Base-by-base conservation (phyloP, 2,113 vertebrate genomes). In the Sander vitreus region DNA sequence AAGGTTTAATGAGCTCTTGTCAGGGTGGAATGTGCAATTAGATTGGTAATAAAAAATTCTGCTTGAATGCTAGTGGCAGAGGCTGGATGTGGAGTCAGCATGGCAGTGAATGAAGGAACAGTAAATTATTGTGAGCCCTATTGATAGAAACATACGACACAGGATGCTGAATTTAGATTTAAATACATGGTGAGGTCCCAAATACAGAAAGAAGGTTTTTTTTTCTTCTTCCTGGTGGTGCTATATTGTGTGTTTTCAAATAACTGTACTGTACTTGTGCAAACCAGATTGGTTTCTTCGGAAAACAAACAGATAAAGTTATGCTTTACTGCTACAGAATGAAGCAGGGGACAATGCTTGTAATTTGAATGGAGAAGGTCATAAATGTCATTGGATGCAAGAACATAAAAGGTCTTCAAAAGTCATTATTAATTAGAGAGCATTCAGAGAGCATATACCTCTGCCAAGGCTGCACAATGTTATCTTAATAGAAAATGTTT, bases 1-100 rank as follows among this genome's bases (percentile, higher is more conserved):
- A 99, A 97, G 97, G 96, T 97, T 98, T 99, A 99, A 99, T 98
- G 98, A 99, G 97, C 95, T 96, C 97, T 99, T 98, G 97, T 99
- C 97, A 97, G 96, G 96, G 96, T 96, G 96, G 97, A 98, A 98
- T 98, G 97, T 97, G 97, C 97, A 99, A 98, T 99, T 99, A 99
- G 97, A 97, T 97, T 96, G 97, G 97, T 97, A 98, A 98, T 97
- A 96, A 96, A 94, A 95, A 92, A 94, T 91, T 92, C 90, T 89
- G 91, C 89, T 84, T 91, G 89, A 81, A 85, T 88, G 85, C 86
- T 83, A 68, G 88, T 87, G 89, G 90, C 92, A 92, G 88, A 87
- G 79, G 68, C 83, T 91, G 85, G 64, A 83, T 88, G 90, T 85
- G 87, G 84, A 91, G 86, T 89, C 83, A 85, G 91, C 89, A 82